phyloP scores from a whole-genome alignment of 2,888 invertebrate genomes.

The Allacma fusca region DNA sequence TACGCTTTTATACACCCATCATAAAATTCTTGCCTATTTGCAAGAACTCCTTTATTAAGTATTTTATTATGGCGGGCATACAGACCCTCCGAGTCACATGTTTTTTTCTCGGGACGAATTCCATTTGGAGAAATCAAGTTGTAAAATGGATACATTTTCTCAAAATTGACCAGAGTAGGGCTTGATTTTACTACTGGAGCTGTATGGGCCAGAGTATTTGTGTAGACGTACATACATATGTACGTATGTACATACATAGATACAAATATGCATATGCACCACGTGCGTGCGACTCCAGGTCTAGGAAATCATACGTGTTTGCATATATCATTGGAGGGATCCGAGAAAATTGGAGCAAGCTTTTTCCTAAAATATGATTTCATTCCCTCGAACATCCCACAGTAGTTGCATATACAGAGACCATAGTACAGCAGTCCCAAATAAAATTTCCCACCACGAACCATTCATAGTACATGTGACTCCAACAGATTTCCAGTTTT shows the following conservation, averaged over 20 bases:
- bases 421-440: not conserved
- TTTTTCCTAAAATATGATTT: not conserved
- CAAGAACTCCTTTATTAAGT: not conserved
- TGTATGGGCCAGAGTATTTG: not conserved
- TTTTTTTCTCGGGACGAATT: not conserved
- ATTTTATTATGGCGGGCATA: not conserved
- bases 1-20: not conserved
- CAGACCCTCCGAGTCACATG: not conserved
- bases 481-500: too few relatives aligned
- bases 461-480: too few relatives aligned
- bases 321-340: too few relatives aligned
- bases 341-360: not conserved
- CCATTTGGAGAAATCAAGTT: not conserved
- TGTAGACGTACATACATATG: not conserved
- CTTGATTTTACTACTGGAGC: not conserved
- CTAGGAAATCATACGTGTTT: too few relatives aligned
- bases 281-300: too few relatives aligned
- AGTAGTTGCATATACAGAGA: not conserved
- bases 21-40: constrained; percentile 12
- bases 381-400: not conserved
- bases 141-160: constrained; percentile 12
- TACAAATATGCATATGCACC: too few relatives aligned
- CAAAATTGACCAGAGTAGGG: not conserved
- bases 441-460: not conserved
- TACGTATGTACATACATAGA: not conserved